phyloP scores from a whole-genome alignment of 2,113 vertebrate species.

The Vicugna pacos region DNA sequence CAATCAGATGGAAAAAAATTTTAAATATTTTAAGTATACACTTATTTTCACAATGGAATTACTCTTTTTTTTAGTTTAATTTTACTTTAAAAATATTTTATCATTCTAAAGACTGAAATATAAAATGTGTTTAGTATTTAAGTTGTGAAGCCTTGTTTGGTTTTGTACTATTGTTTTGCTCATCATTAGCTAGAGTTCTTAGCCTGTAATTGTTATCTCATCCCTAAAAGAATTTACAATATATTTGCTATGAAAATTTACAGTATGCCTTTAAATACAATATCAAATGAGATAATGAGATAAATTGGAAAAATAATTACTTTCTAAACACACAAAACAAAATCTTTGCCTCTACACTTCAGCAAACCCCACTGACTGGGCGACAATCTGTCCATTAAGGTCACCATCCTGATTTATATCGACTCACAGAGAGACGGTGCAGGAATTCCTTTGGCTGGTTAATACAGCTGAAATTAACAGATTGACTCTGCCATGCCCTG shows the following conservation, averaged over 20 bases:
- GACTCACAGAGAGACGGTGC: slow-evolving; percentile 49
- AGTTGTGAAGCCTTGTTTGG: not conserved
- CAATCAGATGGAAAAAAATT: not conserved
- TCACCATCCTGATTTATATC: slow-evolving; percentile 63
- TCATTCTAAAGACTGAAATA: not conserved
- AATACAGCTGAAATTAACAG: slow-evolving; percentile 80
- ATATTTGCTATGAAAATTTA: slow-evolving; percentile 28
- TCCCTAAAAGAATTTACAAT: slow-evolving; percentile 6
- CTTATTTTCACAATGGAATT: not conserved
- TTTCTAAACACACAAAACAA: slow-evolving; percentile 59
- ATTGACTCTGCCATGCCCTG: slow-evolving; percentile 79
- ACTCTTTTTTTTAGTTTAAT: not conserved
- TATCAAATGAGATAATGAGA: slow-evolving; percentile 56
- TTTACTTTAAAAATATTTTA: not conserved
- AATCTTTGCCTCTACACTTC: slow-evolving; percentile 64
- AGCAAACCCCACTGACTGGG: slow-evolving; percentile 38
- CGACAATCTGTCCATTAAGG: slow-evolving; percentile 68
- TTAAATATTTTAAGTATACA: not conserved
- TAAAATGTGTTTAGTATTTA: not conserved
- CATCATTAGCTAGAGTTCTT: not conserved
- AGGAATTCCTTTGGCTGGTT: slow-evolving; percentile 53
- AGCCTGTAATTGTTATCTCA: not conserved
- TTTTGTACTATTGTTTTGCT: not conserved
- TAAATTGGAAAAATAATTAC: slow-evolving; percentile 60
- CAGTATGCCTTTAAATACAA: slow-evolving; percentile 40